Percentiles rank a stretch among this genome's conserved stretches.
Conservation (phyloP, 2,888 invertebrate genomes). For the Scrobipalpa costella region DNA sequence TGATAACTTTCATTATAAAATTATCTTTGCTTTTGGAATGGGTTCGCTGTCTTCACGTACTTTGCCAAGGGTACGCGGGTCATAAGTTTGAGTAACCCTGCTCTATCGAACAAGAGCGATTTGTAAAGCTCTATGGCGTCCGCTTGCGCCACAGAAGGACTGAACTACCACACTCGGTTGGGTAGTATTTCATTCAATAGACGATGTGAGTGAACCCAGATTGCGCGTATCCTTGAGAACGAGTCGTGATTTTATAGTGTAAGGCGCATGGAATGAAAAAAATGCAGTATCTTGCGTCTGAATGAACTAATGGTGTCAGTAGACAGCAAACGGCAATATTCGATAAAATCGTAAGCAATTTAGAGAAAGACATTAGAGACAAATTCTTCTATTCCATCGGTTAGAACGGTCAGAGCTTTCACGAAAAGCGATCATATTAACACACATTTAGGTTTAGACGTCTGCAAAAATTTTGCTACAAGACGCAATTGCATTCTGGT, state of each 20-base stretch:
- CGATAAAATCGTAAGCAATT: no score
- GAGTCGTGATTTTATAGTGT: conserved; percentile 43
- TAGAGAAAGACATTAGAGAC: no score
- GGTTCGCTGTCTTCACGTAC: no score
- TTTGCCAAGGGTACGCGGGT: no score
- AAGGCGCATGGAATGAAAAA: background rate
- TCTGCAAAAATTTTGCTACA: background rate
- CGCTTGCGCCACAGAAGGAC: conserved; percentile 33
- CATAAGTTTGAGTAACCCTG: no score
- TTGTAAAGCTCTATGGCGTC: conserved; percentile 36
- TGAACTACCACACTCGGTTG: conserved; percentile 44
- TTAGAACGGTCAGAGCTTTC: background rate
- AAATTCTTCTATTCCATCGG: no score
- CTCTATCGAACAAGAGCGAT: conserved; percentile 37
- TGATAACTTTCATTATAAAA: no score
- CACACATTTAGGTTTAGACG: background rate
- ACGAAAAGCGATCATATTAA: background rate
- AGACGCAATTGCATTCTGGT: background rate
- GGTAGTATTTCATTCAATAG: conserved; percentile 67
- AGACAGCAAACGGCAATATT: no score
- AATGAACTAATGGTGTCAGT: no score
- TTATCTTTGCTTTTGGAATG: no score
- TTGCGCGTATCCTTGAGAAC: conserved; percentile 69
- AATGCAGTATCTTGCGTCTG: background rate
- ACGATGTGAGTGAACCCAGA: conserved; percentile 70